Conservation (phyloP, 2,797 vertebrate genomes). For the Anguilla megastoma region DNA sequence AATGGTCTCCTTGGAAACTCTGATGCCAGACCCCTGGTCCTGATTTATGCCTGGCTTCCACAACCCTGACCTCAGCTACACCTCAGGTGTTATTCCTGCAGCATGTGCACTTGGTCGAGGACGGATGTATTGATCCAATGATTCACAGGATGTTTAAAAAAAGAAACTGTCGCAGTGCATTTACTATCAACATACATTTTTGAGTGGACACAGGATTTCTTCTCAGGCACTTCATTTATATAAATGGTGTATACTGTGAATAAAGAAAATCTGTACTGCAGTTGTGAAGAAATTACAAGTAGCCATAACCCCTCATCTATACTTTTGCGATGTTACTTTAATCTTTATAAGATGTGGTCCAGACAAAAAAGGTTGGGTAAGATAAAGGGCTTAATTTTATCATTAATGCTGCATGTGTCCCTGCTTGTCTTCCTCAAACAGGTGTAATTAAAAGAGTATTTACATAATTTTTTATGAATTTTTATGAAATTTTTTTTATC, state of each 20-base stretch:
- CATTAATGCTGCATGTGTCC: too few species aligned
- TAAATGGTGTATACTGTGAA: background rate
- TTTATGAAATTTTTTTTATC: too few species aligned
- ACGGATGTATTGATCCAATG: background rate
- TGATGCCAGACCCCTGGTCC: background rate
- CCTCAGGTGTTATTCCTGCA: background rate
- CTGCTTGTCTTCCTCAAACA: too few species aligned
- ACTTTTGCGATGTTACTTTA: background rate
- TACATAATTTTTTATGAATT: too few species aligned
- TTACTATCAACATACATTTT: background rate
- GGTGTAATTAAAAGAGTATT: too few species aligned
- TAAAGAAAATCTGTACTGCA: background rate
- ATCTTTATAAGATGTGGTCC: background rate
- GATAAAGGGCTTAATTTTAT: too few species aligned
- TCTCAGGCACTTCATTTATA: background rate
- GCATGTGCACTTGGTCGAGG: background rate
- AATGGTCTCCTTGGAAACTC: background rate
- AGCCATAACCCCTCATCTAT: background rate
- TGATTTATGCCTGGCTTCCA: conserved; percentile 8
- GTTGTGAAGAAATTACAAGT: background rate
- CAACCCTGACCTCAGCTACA: background rate
- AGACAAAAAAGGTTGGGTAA: background rate
- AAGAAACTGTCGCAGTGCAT: background rate
- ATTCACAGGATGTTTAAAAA: background rate
- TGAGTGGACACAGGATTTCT: background rate